These are phyloP conservation scores for Ellobium chinense DNA, from an alignment of 2,888 invertebrate species.

Conservation along the genomic window DNA sequence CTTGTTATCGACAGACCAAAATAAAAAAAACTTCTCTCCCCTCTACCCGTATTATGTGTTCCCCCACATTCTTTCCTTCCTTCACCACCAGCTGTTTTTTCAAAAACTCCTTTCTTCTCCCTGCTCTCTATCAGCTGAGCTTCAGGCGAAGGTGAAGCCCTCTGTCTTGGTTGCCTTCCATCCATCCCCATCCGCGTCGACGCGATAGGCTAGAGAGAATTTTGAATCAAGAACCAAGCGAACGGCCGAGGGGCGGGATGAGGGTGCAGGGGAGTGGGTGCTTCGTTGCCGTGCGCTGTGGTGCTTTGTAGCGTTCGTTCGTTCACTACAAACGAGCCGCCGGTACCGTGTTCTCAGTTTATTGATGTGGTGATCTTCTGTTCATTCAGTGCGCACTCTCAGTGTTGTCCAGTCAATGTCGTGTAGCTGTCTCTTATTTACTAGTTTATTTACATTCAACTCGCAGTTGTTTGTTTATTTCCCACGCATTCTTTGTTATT, in stretches of 20 bases:
- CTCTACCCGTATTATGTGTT: not conserved
- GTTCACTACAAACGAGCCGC: not conserved
- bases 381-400: not conserved
- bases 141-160: not conserved
- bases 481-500: not conserved
- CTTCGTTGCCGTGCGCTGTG: conserved; percentile 1
- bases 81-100: not conserved
- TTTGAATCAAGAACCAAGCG: not conserved
- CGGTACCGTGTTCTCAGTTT: not conserved
- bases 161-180: not conserved
- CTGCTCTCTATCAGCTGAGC: not conserved
- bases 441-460: not conserved
- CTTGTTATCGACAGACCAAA: conserved; percentile 2
- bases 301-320: not conserved
- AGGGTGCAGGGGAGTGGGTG: not conserved
- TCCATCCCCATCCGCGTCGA: not conserved
- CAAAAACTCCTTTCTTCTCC: no score
- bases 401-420: conserved; percentile 20
- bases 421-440: not conserved
- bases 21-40: not conserved
- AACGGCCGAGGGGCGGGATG: not conserved
- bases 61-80: not conserved
- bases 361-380: not conserved
- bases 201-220: not conserved
- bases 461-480: conserved; percentile 15